Evolutionary conservation across 1,140 invertebrate genomes (phyloP).

Genomic region (Lineus longissimus): DNA sequence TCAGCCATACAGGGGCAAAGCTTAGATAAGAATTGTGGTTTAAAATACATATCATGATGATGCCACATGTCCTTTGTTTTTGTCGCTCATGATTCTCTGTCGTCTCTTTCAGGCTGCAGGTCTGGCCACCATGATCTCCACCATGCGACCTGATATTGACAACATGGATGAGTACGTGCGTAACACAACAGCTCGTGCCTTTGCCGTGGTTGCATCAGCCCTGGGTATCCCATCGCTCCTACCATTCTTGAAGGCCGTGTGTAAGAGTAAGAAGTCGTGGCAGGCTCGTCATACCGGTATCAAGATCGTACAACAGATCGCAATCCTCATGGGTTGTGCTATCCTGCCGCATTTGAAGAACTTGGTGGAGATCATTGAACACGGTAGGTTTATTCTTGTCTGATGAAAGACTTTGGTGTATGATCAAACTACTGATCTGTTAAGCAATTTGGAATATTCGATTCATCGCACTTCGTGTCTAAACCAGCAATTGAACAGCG

Average conservation of each 20-base stretch:
- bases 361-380: conserved; percentile 99
- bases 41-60: no score
- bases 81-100: no score
- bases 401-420: not conserved
- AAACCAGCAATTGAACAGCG: no score
- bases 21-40: no score
- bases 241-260: conserved; percentile 98
- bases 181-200: conserved; percentile 97
- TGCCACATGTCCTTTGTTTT: no score
- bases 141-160: conserved; percentile 99
- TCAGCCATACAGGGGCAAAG: no score
- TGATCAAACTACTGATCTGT: not conserved
- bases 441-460: not conserved
- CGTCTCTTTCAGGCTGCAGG: conserved; percentile 75
- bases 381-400: conserved; percentile 64
- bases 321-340: conserved; percentile 99
- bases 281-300: conserved; percentile 98
- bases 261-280: conserved; percentile 99
- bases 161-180: conserved; percentile 99
- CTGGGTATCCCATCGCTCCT: conserved; percentile 95
- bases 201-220: conserved; percentile 98
- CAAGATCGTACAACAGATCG: conserved; percentile 99
- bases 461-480: no score
- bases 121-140: conserved; percentile 99
- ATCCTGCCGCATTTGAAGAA: conserved; percentile 97